Evolutionary conservation across 1,140 invertebrate genomes (phyloP).

Genomic region (Heliconius hewitsoni): DNA sequence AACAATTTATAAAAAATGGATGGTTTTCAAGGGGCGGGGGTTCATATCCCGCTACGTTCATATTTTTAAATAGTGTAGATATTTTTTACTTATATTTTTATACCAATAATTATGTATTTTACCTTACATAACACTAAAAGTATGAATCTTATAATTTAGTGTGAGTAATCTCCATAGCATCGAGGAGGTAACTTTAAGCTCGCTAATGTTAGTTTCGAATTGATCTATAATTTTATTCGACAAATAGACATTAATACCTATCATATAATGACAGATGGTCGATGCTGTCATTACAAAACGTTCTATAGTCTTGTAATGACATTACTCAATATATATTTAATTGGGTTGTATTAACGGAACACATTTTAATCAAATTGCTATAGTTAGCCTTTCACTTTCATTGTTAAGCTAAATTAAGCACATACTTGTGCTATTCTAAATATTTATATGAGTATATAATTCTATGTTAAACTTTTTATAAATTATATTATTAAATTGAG

Average conservation of each 20-base stretch:
- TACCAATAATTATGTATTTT: not conserved
- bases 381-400: constrained; percentile 70
- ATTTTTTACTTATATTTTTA: not conserved
- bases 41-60: too few relatives aligned
- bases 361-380: constrained; percentile 66
- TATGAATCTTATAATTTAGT: not conserved
- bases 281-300: constrained; percentile 61
- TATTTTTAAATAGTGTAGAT: too few relatives aligned
- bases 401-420: constrained; percentile 46
- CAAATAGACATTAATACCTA: constrained; percentile 30
- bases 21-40: too few relatives aligned
- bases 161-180: constrained; percentile 10
- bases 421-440: not conserved
- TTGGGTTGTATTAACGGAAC: constrained; percentile 71
- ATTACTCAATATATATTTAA: constrained; percentile 76
- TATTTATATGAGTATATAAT: constrained; percentile 12
- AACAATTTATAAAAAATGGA: too few relatives aligned
- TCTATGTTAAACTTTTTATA: not conserved
- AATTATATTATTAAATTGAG: not conserved
- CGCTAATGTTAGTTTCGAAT: constrained; percentile 2
- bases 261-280: constrained; percentile 39
- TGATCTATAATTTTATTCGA: constrained; percentile 22
- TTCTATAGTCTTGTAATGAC: constrained; percentile 61
- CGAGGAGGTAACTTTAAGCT: not conserved
- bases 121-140: not conserved